Percentiles rank a stretch among this genome's conserved stretches.
Conservation (phyloP, 1,140 invertebrate species). For the Ganaspis sp. region DNA sequence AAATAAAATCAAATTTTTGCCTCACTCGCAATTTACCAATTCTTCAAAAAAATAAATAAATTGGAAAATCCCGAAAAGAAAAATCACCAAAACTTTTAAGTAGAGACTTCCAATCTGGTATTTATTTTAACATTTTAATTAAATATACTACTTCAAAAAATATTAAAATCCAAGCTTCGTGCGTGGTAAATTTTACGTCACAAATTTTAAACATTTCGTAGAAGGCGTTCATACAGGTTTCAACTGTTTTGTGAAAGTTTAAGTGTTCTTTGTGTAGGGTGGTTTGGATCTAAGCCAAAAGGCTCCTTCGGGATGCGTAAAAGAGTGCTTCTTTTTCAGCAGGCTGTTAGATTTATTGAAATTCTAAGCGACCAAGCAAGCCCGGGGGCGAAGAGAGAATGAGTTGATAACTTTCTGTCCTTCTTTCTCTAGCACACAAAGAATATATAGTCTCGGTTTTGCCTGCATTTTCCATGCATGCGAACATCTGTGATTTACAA, state of each 20-base stretch:
- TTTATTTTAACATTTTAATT: too few species aligned
- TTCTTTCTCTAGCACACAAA: neutral
- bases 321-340: constrained; percentile 45
- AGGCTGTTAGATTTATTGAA: constrained; percentile 65
- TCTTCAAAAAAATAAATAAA: too few species aligned
- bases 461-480: constrained; percentile 40
- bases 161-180: too few species aligned
- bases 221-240: neutral
- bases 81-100: too few species aligned
- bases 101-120: too few species aligned
- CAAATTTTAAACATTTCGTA: too few species aligned
- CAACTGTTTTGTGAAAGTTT: neutral
- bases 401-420: constrained; percentile 8
- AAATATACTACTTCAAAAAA: too few species aligned
- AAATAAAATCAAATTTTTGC: too few species aligned
- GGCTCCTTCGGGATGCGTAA: constrained; percentile 20
- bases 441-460: constrained; percentile 5
- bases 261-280: constrained; percentile 46
- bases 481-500: constrained; percentile 64
- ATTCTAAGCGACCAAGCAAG: constrained; percentile 63
- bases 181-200: too few species aligned
- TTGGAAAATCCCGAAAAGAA: too few species aligned
- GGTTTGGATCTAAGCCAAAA: constrained; percentile 51
- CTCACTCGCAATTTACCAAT: too few species aligned
- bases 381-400: constrained; percentile 16